These are phyloP conservation scores for Periplaneta americana DNA, from an alignment of 1,140 invertebrate species.

Conservation along the genomic window DNA sequence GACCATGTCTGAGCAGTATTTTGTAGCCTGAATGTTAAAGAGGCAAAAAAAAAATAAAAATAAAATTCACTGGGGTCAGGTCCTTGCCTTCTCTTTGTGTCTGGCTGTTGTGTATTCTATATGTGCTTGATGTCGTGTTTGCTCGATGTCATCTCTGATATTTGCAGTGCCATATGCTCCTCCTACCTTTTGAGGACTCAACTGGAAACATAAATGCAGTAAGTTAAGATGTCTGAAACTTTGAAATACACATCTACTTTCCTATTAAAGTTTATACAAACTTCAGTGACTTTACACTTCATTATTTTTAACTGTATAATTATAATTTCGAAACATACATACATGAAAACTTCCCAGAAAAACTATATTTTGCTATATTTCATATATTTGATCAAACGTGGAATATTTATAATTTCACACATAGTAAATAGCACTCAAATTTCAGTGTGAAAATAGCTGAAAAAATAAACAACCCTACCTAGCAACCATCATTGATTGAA, in stretches of 20 bases:
- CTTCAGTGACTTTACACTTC: too few relatives aligned
- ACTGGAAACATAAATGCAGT: not conserved
- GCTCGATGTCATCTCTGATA: not conserved
- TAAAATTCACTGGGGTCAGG: not conserved
- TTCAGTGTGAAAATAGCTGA: not conserved
- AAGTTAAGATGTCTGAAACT: not conserved
- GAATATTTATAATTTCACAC: not conserved
- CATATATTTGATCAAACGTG: too few relatives aligned
- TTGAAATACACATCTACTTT: not conserved
- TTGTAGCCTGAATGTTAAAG: too few relatives aligned
- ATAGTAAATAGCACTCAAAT: not conserved
- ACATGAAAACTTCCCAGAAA: not conserved
- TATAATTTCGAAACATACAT: not conserved
- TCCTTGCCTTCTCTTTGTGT: not conserved
- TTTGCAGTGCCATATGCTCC: not conserved
- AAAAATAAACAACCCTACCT: not conserved
- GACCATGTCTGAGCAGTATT: not conserved
- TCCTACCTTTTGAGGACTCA: not conserved
- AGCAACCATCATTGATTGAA: too few relatives aligned
- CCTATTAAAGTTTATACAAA: not conserved
- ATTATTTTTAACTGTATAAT: too few relatives aligned
- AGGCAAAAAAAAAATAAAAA: too few relatives aligned
- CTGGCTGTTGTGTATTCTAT: not conserved
- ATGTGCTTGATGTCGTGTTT: not conserved
- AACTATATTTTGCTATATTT: not conserved